Evolutionary conservation across 2,113 vertebrate species (phyloP), one percentile per base, ranked within the genome.

Genomic region (Taxidea taxus): DNA sequence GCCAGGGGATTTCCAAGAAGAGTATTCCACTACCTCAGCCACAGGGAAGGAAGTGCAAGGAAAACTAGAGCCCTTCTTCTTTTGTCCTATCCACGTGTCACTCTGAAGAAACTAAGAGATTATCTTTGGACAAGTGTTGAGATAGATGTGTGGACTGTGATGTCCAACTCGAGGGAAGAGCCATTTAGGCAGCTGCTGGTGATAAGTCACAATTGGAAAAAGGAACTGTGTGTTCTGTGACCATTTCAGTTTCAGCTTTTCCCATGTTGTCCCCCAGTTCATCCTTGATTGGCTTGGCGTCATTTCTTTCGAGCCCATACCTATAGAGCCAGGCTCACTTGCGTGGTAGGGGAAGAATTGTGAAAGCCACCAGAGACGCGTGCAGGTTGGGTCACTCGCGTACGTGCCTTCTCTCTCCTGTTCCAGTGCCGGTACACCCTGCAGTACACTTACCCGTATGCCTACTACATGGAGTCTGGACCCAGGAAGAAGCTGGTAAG

Each of bases 391-490:
- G 11, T 16, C 74, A 58, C 4, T 75, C 60, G 39, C 82, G 97
- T 87, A 96, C 62, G 75, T 47, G 84, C 31, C 31, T 97, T 92
- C 87, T 91, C 29, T 84, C 82, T 96, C 93, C n/a, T 95, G 0
- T 97, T 97, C 16, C 97, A 99, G 99, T 99, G 99, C 99, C 99
- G 99, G 96, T 99, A 99, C 97, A 99, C 99, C 34, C 99, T 99
- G 98, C 99, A 99, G 98, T 99, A 99, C 92, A 99, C 99, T 23
- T 99, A 99, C 97, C 99, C 99, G 0, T 99, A 99, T 62, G 99
- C 99, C 94, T 99, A 99, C 98, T 99, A 99, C 99, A 99, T 99
- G 99, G 99, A 99, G 98, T 99, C 99, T 56, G 99, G 99, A 74
- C 99, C 99, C 49, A 99, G 99, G 98, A 99, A 99, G 99, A 99